Base-by-base conservation (phyloP, 1,140 invertebrate genomes). In the Whitmania pigra region DNA sequence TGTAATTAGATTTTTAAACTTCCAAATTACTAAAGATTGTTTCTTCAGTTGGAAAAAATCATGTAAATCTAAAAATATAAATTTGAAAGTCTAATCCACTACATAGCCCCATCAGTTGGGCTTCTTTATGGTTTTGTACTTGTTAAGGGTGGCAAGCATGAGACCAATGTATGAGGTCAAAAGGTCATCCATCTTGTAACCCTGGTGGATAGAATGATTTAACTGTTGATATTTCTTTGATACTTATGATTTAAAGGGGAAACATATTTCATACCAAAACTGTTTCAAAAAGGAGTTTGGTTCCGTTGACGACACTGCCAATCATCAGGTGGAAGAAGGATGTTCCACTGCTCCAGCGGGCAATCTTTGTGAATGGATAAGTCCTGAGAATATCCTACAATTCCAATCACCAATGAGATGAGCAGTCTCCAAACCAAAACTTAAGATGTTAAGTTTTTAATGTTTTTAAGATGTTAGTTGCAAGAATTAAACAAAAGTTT, bases 281-380 rank as follows among this genome's bases (percentile, higher is more conserved):
- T n/a, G 97, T 99, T 84, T 99, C 97, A 80, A 95, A 97, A 0
- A 99, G 85, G 7, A 99, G 83, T 81, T 98, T 97, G 29, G 93
- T 97, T 67, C 81, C 81, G n/a, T 78, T 73, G 15, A 83, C 78
- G 25, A 83, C 74, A 74, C 82, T 82, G 29, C 81, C 81, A 78
- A 99, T 97, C 7, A 96, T 99, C 93, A 99, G 97, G 81, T 99
- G 95, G 86, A 99, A 99, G 79, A 99, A 99, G 0, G 93, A 98
- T 81, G 97, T 87, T 72, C 96, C 96, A 20, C 94, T 97, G 25
- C 93, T 97, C 96, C 96, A 99, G 83, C 99, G 99, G 36, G 93
- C 97, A 82, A 99, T 99, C 82, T 92, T 87, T 9, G 93, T 98
- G 83, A 98, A 99, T 25, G 94, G 93, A 86, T 99, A 94, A 2